A percentile compares a stretch with the other conserved stretches of the same genome.
Evolutionary conservation across 2,113 vertebrate species (phyloP).

Genomic region (Bagarius yarrelli): DNA sequence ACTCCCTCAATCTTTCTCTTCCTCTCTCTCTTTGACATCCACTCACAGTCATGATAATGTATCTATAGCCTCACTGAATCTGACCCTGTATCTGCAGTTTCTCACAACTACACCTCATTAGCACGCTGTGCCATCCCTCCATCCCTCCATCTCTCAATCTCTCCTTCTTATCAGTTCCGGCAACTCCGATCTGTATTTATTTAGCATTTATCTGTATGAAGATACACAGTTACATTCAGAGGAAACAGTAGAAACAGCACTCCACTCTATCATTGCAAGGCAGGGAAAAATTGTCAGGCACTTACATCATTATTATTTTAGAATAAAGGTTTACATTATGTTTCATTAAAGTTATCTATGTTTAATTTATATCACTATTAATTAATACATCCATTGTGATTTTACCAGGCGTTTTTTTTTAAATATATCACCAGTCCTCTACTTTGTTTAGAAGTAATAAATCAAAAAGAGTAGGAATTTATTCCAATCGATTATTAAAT

Average conservation of each 20-base stretch:
- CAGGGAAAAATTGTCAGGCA: not conserved
- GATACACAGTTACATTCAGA: not conserved
- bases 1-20: no score
- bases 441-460: no score
- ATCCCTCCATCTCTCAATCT: not conserved
- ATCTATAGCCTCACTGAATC: slow-evolving; percentile 29
- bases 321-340: not conserved
- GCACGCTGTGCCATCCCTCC: not conserved
- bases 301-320: not conserved
- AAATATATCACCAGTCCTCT: no score
- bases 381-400: no score
- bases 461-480: no score
- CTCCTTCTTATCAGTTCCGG: not conserved
- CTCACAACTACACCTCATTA: slow-evolving; percentile 27
- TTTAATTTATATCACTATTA: no score
- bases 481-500: no score
- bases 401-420: no score
- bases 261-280: not conserved
- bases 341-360: no score
- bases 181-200: not conserved
- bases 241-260: not conserved
- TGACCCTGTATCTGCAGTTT: slow-evolving; percentile 31
- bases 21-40: no score
- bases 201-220: not conserved
- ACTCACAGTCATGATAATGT: slow-evolving; percentile 35